Evolutionary conservation across 92 coral and sea anemone genomes (phyloP), one percentile per base, ranked within the genome.

Genomic region (Desmophyllum pertusum): DNA sequence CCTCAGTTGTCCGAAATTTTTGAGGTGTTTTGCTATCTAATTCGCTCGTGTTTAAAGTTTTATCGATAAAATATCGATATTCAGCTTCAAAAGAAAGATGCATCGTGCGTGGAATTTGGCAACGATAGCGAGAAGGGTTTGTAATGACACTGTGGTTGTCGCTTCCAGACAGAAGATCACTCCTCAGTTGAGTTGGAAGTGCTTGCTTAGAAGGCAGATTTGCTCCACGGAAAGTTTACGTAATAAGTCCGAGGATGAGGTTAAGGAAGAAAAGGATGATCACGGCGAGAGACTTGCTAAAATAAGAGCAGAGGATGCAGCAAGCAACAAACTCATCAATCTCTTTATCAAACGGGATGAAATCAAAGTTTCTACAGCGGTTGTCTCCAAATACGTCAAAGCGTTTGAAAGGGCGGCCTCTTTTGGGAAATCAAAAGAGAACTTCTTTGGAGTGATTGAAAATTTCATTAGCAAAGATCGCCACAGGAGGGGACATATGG

Each of bases 401-500:
- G 55, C 63, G 55, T 94, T 94, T 55, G 92, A 92, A 45, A 80
- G 70, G 31, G 98, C 95, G 74, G 69, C 89, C 17, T 75, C 86
- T 6, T 52, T 83, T 7, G 95, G 87, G n/a, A 90, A 81, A 87
- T 76, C 95, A 4, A 90, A 86, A 37, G 90, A 89, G 51, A 95
- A 76, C 76, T 97, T 97, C 83, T 66, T 66, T 3, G 84, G 89
- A 64, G 95, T 92, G 6, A 72, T 97, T 15, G 95, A 97, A 30
- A 80, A 55, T 35, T 93, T 97, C 79, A 75, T 84, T 78, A 83
- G 82, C 10, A 89, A 86, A 33, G 93, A 94, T 52, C 89, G 87
- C 39, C 86, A 90, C 40, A 83, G 98, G 65, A 83, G 95, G 43
- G 98, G 94, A 14, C 94, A 90, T 55, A 94, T 93, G 93, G 95